Base-by-base conservation (phyloP, 2,797 vertebrate genomes). In the Sardinella longiceps region DNA sequence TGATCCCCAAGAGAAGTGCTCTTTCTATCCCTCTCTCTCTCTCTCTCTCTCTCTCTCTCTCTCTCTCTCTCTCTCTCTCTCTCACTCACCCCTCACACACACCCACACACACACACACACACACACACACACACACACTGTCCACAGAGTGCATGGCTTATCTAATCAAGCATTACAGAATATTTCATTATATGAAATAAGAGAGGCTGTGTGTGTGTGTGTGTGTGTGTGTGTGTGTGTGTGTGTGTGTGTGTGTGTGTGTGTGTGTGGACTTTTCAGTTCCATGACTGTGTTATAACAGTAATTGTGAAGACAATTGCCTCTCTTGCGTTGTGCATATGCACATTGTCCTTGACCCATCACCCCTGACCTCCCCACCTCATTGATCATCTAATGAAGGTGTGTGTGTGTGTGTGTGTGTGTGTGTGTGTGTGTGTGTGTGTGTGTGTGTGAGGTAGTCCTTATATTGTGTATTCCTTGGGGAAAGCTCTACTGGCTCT, bases 211-310 rank as follows among this genome's bases (percentile, higher is more conserved):
- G 51, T 18, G 51, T 53, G 51, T 18, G 51, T 53, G 51, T 18
- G 53, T 58, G 53, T n/a, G 53, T 58, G 53, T 58, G 53, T 58
- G 53, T 58, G 20, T 58, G 53, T 58, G 53, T 58, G 53, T 58
- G 56, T 25, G 48, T 15, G 48, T 51, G 48, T 15, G 48, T 51
- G 48, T 15, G 11, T 51, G 48, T 51, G 12, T 51, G 5, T 23
- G 53, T 23, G 15, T 23, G 53, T 2, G 6, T 0, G 50, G 20
- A 5, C 53, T 6, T 56, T 56, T 56, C 53, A 56, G 53, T n/a
- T 56, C 53, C 23, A 56, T 3, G 53, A 23, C 48, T 51, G 14
- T 11, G 48, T 51, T 51, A 51, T 14, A 51, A 51, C 48, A 12
- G 15, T 51, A 51, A 18, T 51, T 51, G 48, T 50, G 48, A 50